phyloP scores from a whole-genome alignment of 2,888 invertebrate genomes.

The Cartodere bifasciata region DNA sequence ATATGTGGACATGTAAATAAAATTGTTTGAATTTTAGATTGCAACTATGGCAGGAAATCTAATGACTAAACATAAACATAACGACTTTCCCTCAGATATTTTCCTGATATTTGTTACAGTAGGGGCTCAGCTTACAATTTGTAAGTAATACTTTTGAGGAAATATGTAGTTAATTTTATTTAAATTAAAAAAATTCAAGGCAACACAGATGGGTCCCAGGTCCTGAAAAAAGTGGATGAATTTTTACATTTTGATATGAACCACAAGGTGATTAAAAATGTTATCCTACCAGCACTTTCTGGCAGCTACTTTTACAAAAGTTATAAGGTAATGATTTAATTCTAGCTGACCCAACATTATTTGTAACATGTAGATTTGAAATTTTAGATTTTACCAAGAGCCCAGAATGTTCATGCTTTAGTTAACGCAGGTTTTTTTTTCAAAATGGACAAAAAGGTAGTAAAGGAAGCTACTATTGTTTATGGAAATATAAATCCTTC shows the following conservation, averaged over 20 bases:
- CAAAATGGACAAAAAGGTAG: neutral
- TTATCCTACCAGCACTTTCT: neutral
- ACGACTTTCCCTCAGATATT: neutral
- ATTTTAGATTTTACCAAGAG: conserved; percentile 1
- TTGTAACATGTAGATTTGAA: neutral
- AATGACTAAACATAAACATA: conserved; percentile 1
- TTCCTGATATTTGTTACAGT: neutral
- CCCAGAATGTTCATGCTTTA: conserved; percentile 1
- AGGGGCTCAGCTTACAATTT: neutral
- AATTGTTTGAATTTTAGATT: conserved; percentile 1
- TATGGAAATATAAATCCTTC: neutral
- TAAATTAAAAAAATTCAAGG: neutral
- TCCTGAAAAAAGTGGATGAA: neutral
- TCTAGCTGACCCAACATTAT: neutral
- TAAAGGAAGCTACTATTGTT: neutral
- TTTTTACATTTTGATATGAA: conserved; percentile 1
- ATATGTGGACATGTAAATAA: neutral
- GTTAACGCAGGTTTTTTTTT: conserved; percentile 1
- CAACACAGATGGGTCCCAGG: neutral
- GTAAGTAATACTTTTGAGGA: neutral
- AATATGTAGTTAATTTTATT: neutral
- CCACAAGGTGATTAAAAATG: neutral
- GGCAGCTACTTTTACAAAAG: neutral
- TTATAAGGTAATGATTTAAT: neutral
- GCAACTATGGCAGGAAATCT: conserved; percentile 1